Conservation (phyloP, 2,113 vertebrate genomes). For the Psammodynastes pulverulentus region DNA sequence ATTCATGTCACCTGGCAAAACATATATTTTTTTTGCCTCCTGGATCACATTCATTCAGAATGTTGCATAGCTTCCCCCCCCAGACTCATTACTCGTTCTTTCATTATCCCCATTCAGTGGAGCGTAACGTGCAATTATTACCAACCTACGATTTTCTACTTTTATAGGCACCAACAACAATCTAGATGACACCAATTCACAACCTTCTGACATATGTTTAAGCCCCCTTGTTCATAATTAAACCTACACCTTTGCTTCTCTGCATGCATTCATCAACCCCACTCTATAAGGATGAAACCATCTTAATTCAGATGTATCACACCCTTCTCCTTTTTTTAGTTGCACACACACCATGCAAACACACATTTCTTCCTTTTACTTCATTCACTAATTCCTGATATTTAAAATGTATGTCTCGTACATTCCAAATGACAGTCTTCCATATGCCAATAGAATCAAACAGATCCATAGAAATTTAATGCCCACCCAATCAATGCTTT, state of each 20-base stretch:
- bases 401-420: background rate
- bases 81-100: background rate
- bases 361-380: background rate
- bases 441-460: background rate
- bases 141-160: background rate
- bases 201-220: background rate
- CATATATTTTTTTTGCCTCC: background rate
- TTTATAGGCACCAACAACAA: background rate
- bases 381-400: background rate
- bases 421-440: background rate
- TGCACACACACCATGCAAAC: background rate
- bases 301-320: background rate
- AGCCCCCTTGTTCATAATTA: background rate
- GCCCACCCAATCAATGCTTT: background rate
- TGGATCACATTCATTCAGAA: background rate
- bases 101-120: background rate
- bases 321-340: background rate
- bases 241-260: background rate
- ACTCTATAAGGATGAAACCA: background rate
- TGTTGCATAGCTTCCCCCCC: background rate
- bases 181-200: background rate
- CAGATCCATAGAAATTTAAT: background rate
- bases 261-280: background rate
- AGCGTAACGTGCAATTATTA: background rate
- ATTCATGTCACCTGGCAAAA: background rate